Base-by-base conservation (phyloP, 2,888 invertebrate genomes). In the Drosophila glabriapex region DNA sequence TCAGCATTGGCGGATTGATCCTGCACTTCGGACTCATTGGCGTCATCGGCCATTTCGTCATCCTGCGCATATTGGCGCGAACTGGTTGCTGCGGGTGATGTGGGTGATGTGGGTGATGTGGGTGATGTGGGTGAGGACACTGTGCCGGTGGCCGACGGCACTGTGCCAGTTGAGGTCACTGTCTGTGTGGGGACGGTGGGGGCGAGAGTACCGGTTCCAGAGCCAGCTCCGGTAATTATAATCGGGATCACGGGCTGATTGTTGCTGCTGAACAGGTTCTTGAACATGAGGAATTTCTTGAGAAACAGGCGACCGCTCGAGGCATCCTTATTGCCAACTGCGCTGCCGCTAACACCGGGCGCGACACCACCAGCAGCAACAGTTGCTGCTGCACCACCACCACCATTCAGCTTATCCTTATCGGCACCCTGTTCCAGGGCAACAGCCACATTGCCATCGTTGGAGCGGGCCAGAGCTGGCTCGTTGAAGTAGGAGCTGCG, bases 281-380 rank as follows among this genome's bases (percentile, higher is more conserved):
- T 90, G 68, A 91, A 91, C n/a, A 85, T 80, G 25, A 92, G 78
- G 67, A 93, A 91, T 55, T 91, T 93, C 67, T 87, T 91, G 5
- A 91, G 71, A 67, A 93, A 93, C 31, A 93, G 72, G 5, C 93
- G 90, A 0, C 92, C 92, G 28, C 85, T 92, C 28, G 92, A 91
- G 2, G 89, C 76, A 22, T 91, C 90, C n/a, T 83, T 77, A 50
- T 74, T 83, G 29, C 79, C 73, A 3, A 58, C 46, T 0, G 63
- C 1, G n/a, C 63, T 49, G 5, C 33, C 46, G n/a, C 22, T 55
- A 9, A 16, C 71, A 1, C 65, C 70, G 9, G 59, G 41, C 0
- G 41, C 52, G 19, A 50, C 54, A 12, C 7, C 59, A 25, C n/a
- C 67, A n/a, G 19, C 72, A 3, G 54, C 56, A 37, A 22, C 71